Evolutionary conservation across 1,140 invertebrate genomes (phyloP).

Genomic region (Drosophila nigrodunni): DNA sequence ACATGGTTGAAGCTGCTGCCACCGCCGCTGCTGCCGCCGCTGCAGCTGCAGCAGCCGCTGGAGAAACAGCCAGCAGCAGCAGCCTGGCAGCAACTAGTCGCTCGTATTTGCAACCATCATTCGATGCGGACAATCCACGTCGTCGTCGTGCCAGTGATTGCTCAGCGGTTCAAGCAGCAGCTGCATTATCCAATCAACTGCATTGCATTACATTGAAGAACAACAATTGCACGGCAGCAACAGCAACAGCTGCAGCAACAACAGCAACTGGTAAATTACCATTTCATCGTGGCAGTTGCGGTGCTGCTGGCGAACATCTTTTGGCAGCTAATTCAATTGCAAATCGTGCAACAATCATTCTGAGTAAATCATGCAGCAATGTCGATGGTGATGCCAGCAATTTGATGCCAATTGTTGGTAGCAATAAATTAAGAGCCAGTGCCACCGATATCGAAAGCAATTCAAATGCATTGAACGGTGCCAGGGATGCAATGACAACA

Average conservation of each 20-base stretch:
- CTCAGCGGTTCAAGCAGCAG: slow-evolving; percentile 58
- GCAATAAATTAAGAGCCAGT: slow-evolving; percentile 64
- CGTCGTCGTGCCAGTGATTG: slow-evolving; percentile 79
- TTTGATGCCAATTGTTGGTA: slow-evolving; percentile 2
- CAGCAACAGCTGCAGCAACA: slow-evolving; percentile 32
- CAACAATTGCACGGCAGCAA: slow-evolving; percentile 65
- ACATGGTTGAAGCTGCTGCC: slow-evolving; percentile 50
- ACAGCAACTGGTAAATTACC: slow-evolving; percentile 56
- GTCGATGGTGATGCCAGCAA: slow-evolving; percentile 63
- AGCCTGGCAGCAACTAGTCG: slow-evolving; percentile 12
- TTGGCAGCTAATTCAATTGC: slow-evolving; percentile 80
- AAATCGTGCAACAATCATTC: slow-evolving; percentile 77
- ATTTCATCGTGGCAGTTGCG: slow-evolving; percentile 81
- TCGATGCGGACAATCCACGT: slow-evolving; percentile 65
- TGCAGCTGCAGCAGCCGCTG: slow-evolving; percentile 11
- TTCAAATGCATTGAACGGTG: slow-evolving; percentile 65
- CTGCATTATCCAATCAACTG: slow-evolving; percentile 73
- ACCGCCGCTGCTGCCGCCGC: slow-evolving; percentile 35
- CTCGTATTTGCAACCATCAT: slow-evolving; percentile 52
- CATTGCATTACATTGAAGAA: slow-evolving; percentile 81
- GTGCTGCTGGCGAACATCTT: slow-evolving; percentile 76
- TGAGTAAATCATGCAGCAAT: slow-evolving; percentile 83
- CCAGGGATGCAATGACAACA: slow-evolving; percentile 34
- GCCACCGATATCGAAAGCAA: slow-evolving; percentile 68
- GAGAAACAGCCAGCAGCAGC: slow-evolving; percentile 18